Percentiles rank a stretch among this genome's conserved stretches.
Conservation (phyloP, 1,140 invertebrate genomes). For the Penaeus indicus region DNA sequence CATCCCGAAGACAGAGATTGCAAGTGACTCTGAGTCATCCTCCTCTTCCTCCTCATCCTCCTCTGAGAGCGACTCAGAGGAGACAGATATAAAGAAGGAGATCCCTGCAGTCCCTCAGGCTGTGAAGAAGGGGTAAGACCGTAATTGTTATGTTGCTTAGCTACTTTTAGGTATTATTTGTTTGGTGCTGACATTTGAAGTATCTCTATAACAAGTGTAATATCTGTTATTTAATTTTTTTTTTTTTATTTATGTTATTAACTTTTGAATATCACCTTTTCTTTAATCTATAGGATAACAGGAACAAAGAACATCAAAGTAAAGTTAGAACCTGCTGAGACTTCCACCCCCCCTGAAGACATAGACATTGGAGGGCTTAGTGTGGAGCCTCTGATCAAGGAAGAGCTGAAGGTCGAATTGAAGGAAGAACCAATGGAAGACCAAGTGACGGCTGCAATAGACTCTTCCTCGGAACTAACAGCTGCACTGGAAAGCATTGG, state of each 20-base stretch:
- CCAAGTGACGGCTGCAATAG: slow-evolving; percentile 55
- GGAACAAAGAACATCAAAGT: slow-evolving; percentile 20
- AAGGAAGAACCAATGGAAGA: slow-evolving; percentile 54
- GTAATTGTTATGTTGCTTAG: too few relatives aligned
- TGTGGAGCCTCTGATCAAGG: slow-evolving; percentile 24
- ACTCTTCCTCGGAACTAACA: slow-evolving; percentile 53
- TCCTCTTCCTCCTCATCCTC: slow-evolving; percentile 47
- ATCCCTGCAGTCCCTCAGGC: neutral
- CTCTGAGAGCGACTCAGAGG: slow-evolving; percentile 46
- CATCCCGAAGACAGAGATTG: slow-evolving; percentile 20
- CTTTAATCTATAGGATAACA: neutral
- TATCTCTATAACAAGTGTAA: neutral
- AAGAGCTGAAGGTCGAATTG: slow-evolving; percentile 39
- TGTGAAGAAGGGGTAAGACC: slow-evolving; percentile 36
- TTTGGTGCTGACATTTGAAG: too few relatives aligned
- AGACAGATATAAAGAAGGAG: slow-evolving; percentile 54
- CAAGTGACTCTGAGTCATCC: slow-evolving; percentile 47
- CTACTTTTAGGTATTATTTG: too few relatives aligned
- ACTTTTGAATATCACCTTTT: neutral
- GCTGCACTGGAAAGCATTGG: slow-evolving; percentile 53
- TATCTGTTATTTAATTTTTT: neutral
- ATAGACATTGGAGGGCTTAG: slow-evolving; percentile 33
- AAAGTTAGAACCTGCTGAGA: slow-evolving; percentile 26
- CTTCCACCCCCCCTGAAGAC: slow-evolving; percentile 4
- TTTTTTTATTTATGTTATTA: neutral